A percentile compares a stretch with the other conserved stretches of the same genome.
These are phyloP conservation scores for Drosophila cyrtoloma DNA, from an alignment of 2,888 invertebrate species.

Conservation along the genomic window DNA sequence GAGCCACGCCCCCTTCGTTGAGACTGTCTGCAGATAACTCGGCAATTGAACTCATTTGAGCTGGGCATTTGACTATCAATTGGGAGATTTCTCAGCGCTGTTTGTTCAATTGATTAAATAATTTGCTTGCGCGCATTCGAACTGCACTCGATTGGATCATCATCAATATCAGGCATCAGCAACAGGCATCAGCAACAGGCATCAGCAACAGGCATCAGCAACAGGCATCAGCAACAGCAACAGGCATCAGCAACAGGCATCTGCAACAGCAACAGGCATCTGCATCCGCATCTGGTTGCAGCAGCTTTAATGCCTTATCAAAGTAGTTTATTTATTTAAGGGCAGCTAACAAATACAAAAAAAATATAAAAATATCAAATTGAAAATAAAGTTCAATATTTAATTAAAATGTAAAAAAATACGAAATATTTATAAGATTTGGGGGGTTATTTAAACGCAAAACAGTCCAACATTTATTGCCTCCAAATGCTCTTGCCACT, in stretches of 20 bases:
- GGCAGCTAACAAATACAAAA: background rate
- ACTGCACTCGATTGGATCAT: slow-evolving; percentile 57
- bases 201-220: slow-evolving; percentile 3
- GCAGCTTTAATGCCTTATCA: slow-evolving; percentile 2
- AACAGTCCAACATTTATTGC: background rate
- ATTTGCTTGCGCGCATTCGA: slow-evolving; percentile 56
- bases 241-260: background rate
- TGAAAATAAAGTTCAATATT: background rate
- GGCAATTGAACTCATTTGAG: slow-evolving; percentile 72
- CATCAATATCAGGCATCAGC: slow-evolving; percentile 14
- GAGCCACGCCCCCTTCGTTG: background rate
- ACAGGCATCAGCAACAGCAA: background rate
- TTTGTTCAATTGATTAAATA: slow-evolving; percentile 69
- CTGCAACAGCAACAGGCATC: background rate
- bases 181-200: background rate
- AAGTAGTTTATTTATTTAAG: background rate
- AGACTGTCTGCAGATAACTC: slow-evolving; percentile 32
- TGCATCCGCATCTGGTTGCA: slow-evolving; percentile 10
- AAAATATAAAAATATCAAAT: background rate
- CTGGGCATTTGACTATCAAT: slow-evolving; percentile 67
- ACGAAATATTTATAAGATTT: background rate
- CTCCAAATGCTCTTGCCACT: background rate
- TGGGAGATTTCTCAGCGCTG: slow-evolving; percentile 56
- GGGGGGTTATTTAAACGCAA: background rate
- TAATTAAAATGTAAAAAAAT: background rate